phyloP scores from a whole-genome alignment of 2,888 invertebrate genomes.

The Julus scandinavius region DNA sequence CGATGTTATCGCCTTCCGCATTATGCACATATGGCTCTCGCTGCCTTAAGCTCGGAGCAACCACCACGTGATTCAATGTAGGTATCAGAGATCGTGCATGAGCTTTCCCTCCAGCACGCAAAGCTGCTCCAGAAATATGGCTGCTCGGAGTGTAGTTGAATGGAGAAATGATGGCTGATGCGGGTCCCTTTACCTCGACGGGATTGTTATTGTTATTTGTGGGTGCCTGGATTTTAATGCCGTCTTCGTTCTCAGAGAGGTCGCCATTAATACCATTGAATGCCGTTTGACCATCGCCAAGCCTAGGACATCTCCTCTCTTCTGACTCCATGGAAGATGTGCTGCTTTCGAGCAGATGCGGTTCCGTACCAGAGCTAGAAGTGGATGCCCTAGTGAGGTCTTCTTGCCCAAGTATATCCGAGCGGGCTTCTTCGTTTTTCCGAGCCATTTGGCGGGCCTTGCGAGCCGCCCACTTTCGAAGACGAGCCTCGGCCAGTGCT shows the following conservation, averaged over 20 bases:
- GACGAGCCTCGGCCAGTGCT: conserved; percentile 49
- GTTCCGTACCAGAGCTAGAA: not conserved
- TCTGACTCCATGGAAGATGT: conserved; percentile 13
- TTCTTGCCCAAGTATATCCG: not conserved
- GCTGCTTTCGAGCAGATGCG: conserved; percentile 18
- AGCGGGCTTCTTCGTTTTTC: not conserved
- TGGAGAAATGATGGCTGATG: conserved; percentile 68
- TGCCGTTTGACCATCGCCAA: not conserved
- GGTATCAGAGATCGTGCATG: conserved; percentile 56
- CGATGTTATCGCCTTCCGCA: conserved; percentile 43
- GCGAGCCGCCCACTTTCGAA: conserved; percentile 48
- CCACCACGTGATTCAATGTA: conserved; percentile 52
- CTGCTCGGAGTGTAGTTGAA: conserved; percentile 68
- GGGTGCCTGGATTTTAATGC: not conserved
- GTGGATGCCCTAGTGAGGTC: not conserved
- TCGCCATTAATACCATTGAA: not conserved
- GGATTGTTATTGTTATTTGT: conserved; percentile 41
- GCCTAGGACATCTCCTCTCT: conserved; percentile 4
- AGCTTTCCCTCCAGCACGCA: not conserved
- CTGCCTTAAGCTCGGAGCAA: conserved; percentile 50
- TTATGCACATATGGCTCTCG: not conserved
- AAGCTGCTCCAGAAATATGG: conserved; percentile 28
- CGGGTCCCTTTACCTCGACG: conserved; percentile 51
- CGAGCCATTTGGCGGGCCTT: conserved; percentile 46
- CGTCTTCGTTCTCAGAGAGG: not conserved